Evolutionary conservation across 2,113 vertebrate genomes (phyloP).

Genomic region (Morone saxatilis): DNA sequence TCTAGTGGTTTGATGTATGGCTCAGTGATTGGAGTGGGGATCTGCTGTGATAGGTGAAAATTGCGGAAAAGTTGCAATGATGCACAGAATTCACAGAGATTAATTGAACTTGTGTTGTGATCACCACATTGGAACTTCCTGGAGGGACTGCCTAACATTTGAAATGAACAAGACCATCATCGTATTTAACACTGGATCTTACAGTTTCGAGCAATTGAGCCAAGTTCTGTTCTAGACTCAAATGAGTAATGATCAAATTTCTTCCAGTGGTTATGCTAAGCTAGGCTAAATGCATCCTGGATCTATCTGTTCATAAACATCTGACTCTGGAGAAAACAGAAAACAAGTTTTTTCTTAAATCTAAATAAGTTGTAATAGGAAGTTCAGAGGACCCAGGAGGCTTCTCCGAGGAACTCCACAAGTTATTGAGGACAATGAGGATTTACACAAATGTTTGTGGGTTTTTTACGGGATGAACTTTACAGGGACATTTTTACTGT

Average conservation of each 20-base stretch:
- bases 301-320: background rate
- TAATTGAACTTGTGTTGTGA: too few relatives aligned
- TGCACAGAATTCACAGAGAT: too few relatives aligned
- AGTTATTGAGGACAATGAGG: background rate
- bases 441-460: background rate
- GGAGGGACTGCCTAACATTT: background rate
- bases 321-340: background rate
- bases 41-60: too few relatives aligned
- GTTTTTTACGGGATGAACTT: background rate
- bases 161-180: background rate
- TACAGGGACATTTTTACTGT: slow-evolving; percentile 20
- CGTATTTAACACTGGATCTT: slow-evolving; percentile 14
- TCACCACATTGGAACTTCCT: too few relatives aligned
- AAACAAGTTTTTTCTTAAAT: background rate
- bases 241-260: too few relatives aligned
- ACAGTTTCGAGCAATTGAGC: background rate
- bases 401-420: slow-evolving; percentile 12
- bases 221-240: background rate
- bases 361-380: too few relatives aligned
- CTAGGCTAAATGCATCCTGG: background rate
- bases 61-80: too few relatives aligned
- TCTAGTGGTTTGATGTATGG: too few relatives aligned
- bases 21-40: too few relatives aligned
- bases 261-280: background rate
- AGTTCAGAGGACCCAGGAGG: background rate